Conservation (phyloP, 2,797 vertebrate genomes). For the Balearica regulorum region DNA sequence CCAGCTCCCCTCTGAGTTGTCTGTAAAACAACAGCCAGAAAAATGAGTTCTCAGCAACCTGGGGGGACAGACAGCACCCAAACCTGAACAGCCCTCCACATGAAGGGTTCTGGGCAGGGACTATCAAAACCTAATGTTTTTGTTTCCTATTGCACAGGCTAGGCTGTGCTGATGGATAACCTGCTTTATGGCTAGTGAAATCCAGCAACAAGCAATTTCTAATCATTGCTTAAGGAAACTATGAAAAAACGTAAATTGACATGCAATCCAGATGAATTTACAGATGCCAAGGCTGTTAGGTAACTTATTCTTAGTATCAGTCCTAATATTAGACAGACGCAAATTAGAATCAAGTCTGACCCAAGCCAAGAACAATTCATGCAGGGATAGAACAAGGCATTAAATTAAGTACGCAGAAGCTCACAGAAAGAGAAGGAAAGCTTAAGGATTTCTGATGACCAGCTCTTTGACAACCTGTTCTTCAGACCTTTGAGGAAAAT, state of each 20-base stretch:
- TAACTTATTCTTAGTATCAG: not conserved
- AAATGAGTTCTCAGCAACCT: not conserved
- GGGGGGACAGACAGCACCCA: not conserved
- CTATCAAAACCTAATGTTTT: not conserved
- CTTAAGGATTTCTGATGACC: not conserved
- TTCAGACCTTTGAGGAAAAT: not conserved
- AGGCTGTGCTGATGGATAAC: not conserved
- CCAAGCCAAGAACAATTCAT: not conserved
- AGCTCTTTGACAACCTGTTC: not conserved
- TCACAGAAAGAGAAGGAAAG: not conserved
- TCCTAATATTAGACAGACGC: not conserved
- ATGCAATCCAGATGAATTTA: not conserved
- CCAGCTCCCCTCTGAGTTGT: accelerated
- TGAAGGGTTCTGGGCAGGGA: not conserved
- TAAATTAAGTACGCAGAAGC: not conserved
- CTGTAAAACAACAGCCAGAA: not conserved
- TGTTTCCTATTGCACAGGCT: not conserved
- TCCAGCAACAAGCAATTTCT: not conserved
- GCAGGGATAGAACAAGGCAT: not conserved
- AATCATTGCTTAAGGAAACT: not conserved
- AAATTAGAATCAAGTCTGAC: not conserved
- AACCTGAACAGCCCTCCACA: accelerated
- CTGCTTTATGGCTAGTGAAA: not conserved
- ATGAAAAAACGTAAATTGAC: not conserved
- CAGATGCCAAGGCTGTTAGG: not conserved